Conservation (phyloP, 2,888 invertebrate species). For the Conomelus anceps region DNA sequence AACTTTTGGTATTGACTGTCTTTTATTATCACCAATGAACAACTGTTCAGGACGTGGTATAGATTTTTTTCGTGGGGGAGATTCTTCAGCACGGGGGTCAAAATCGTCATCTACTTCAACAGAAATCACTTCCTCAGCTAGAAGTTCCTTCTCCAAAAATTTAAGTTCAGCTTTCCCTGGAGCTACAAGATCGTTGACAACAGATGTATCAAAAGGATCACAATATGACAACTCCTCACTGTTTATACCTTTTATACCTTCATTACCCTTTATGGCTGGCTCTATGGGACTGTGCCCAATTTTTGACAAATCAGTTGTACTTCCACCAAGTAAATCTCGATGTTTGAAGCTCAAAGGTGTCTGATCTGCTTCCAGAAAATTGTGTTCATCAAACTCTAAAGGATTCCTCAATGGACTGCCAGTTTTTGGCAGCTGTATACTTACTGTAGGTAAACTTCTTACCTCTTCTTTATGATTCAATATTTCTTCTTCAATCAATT, state of each 20-base stretch:
- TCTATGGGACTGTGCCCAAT: slow-evolving; percentile 61
- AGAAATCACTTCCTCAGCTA: slow-evolving; percentile 46
- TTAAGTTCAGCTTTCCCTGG: slow-evolving; percentile 74
- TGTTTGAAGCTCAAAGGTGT: slow-evolving; percentile 38
- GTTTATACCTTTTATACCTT: slow-evolving; percentile 36
- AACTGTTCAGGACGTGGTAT: slow-evolving; percentile 30
- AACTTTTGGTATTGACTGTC: slow-evolving; percentile 34
- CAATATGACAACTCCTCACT: slow-evolving; percentile 44
- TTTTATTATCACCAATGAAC: slow-evolving; percentile 26
- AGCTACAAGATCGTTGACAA: slow-evolving; percentile 60
- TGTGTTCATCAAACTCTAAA: slow-evolving; percentile 19
- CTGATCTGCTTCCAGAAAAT: slow-evolving; percentile 25
- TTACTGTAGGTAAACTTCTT: not conserved
- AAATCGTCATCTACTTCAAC: slow-evolving; percentile 64
- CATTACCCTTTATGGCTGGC: slow-evolving; percentile 45
- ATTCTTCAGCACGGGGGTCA: slow-evolving; percentile 66
- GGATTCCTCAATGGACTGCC: not conserved
- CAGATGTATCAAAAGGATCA: slow-evolving; percentile 84
- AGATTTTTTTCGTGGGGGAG: slow-evolving; percentile 37
- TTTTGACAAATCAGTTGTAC: slow-evolving; percentile 65
- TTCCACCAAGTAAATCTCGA: slow-evolving; percentile 67
- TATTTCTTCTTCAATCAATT: slow-evolving; percentile 53
- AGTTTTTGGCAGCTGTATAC: not conserved
- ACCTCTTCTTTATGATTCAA: slow-evolving; percentile 35
- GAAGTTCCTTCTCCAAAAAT: slow-evolving; percentile 67